These are phyloP conservation scores for Leuciscus waleckii DNA, from an alignment of 2,797 vertebrate genomes.

Conservation along the genomic window DNA sequence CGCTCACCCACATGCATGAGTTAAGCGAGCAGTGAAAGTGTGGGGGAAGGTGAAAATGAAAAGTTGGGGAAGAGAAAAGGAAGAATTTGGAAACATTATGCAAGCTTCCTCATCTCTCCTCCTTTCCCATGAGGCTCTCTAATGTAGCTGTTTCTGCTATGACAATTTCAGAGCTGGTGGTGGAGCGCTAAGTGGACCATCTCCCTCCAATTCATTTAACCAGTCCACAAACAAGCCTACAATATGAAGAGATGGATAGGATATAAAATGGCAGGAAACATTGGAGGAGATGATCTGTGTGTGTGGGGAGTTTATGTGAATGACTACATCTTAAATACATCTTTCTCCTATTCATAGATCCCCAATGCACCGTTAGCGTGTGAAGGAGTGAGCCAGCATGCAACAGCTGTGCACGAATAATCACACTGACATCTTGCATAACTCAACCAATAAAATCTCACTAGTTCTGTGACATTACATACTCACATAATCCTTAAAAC, in stretches of 20 bases:
- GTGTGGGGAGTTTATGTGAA: neutral
- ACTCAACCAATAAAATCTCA: neutral
- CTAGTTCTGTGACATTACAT: neutral
- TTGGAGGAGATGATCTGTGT: neutral
- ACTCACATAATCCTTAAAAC: neutral
- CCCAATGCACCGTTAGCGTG: neutral
- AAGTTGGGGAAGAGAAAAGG: conserved; percentile 35
- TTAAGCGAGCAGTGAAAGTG: conserved; percentile 48
- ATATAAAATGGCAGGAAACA: conserved; percentile 1
- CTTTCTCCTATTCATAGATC: conserved; percentile 17
- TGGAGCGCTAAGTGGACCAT: neutral
- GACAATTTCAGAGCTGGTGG: conserved; percentile 1
- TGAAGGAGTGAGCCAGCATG: conserved; percentile 26
- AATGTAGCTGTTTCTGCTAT: neutral
- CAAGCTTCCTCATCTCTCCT: conserved; percentile 1
- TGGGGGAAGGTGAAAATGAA: conserved; percentile 43
- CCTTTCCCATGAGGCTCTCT: neutral
- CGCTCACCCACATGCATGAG: conserved; percentile 32
- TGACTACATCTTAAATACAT: conserved; percentile 12
- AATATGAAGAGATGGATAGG: neutral
- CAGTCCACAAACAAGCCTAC: neutral
- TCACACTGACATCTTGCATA: neutral
- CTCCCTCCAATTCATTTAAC: neutral
- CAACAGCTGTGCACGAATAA: conserved; percentile 28
- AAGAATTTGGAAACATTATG: conserved; percentile 29